Conservation (phyloP, 2,797 vertebrate genomes). For the Centropyge bicolor region DNA sequence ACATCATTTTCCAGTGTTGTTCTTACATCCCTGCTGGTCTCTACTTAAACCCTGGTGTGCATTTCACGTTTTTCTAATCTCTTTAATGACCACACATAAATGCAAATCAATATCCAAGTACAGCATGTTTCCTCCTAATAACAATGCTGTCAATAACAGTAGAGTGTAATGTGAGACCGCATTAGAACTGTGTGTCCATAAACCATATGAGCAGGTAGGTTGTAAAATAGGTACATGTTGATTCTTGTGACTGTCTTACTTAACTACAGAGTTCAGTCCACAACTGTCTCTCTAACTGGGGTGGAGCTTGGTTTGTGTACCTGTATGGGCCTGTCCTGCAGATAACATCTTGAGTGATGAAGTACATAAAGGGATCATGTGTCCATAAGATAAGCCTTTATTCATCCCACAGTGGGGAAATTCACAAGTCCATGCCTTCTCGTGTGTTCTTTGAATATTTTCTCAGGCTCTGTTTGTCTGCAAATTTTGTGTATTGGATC, state of each 20-base stretch:
- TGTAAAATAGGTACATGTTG: neutral
- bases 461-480: too few relatives aligned
- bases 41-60: too few relatives aligned
- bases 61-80: neutral
- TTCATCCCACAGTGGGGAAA: too few relatives aligned
- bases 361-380: neutral
- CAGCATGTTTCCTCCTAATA: neutral
- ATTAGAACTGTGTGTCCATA: conserved; percentile 14
- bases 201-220: neutral
- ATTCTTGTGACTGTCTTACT: conserved; percentile 34
- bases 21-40: neutral
- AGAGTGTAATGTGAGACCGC: conserved; percentile 18
- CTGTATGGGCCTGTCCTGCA: conserved; percentile 48
- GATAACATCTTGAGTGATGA: conserved; percentile 4
- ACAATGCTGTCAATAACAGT: neutral
- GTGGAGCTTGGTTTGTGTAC: conserved; percentile 18
- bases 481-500: neutral
- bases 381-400: too few relatives aligned
- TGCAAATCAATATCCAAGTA: neutral
- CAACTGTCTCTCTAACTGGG: conserved; percentile 9
- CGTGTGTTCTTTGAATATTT: neutral
- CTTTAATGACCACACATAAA: neutral
- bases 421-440: neutral
- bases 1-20: neutral
- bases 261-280: conserved; percentile 21